phyloP scores from a whole-genome alignment of 64 coral and sea anemone species.

The Platygyra sinensis region DNA sequence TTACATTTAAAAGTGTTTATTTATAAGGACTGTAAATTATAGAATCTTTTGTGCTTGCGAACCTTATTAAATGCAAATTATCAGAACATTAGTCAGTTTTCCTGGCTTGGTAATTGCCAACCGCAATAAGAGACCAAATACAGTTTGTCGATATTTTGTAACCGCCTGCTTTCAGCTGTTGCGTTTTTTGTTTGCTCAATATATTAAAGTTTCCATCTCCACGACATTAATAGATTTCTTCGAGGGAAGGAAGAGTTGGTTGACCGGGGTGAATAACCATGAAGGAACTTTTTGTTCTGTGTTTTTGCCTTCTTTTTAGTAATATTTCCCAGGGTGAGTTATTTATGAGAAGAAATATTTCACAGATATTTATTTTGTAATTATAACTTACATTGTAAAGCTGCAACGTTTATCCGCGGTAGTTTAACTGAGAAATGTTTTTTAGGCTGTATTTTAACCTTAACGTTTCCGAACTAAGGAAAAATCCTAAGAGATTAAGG shows the following conservation, averaged over 20 bases:
- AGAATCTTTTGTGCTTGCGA: background rate
- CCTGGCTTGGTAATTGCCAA: background rate
- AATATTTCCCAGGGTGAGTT: background rate
- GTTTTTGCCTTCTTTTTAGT: background rate
- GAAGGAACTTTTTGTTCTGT: background rate
- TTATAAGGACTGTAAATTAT: background rate
- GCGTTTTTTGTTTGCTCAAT: background rate
- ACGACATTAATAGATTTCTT: background rate
- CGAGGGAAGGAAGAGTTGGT: background rate
- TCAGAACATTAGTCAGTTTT: background rate
- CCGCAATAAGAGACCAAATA: background rate
- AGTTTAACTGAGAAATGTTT: no score
- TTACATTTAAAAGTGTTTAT: background rate
- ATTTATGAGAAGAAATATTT: background rate
- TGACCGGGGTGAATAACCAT: background rate
- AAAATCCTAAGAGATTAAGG: no score
- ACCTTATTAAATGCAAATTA: conserved; percentile 20
- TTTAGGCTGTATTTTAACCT: no score
- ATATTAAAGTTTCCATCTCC: background rate
- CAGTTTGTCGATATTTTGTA: no score
- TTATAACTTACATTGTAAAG: no score
- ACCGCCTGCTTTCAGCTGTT: conserved; percentile 6
- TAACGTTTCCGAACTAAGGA: no score
- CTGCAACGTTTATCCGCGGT: no score
- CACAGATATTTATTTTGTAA: no score